Percentiles rank a stretch among this genome's conserved stretches.
phyloP scores from a whole-genome alignment of 2,797 vertebrate genomes.

The Dallia pectoralis region DNA sequence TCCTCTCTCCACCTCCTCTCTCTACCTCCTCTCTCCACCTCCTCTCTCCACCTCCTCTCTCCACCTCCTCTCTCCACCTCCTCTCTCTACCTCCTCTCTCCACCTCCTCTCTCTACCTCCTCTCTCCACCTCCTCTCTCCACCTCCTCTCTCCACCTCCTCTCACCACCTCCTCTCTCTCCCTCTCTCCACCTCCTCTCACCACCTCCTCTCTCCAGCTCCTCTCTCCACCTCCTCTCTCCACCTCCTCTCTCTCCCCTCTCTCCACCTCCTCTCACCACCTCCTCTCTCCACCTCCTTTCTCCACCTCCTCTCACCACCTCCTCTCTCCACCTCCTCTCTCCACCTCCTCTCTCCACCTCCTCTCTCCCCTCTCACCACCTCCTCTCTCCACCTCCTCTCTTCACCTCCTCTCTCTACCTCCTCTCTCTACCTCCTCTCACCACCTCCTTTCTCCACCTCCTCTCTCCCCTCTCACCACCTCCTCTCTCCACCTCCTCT shows the following conservation, averaged over 20 bases:
- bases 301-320: slow-evolving; percentile 12
- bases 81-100: slow-evolving; percentile 28
- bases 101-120: slow-evolving; percentile 9
- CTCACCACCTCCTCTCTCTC: slow-evolving; percentile 21
- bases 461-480: slow-evolving; percentile 19
- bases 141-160: slow-evolving; percentile 13
- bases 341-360: slow-evolving; percentile 9
- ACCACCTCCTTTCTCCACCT: background rate
- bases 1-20: slow-evolving; percentile 27
- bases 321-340: slow-evolving; percentile 27
- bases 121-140: slow-evolving; percentile 15
- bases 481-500: slow-evolving; percentile 9
- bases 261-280: slow-evolving; percentile 11
- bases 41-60: slow-evolving; percentile 16
- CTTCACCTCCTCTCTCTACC: slow-evolving; percentile 14
- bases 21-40: slow-evolving; percentile 9
- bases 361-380: slow-evolving; percentile 4
- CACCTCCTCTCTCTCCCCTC: slow-evolving; percentile 24
- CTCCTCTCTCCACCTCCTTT: slow-evolving; percentile 16
- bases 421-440: slow-evolving; percentile 25
- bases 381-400: slow-evolving; percentile 21
- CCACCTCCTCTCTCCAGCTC: background rate
- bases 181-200: slow-evolving; percentile 22
- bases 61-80: slow-evolving; percentile 11
- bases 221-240: slow-evolving; percentile 23